phyloP scores from a whole-genome alignment of 2,113 vertebrate species.

The Diadophis punctatus region DNA sequence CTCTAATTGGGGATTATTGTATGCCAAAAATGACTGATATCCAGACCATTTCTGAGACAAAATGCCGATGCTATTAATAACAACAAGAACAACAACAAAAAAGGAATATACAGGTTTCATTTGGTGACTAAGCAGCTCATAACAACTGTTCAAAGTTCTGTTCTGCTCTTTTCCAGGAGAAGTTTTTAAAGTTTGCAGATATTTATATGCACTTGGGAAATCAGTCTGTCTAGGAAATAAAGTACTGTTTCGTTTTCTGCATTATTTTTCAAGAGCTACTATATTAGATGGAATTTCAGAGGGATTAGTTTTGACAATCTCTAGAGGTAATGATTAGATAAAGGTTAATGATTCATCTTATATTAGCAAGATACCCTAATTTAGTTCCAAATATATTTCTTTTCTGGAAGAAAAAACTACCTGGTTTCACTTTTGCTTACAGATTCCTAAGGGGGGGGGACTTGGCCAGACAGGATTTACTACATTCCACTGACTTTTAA shows the following conservation, averaged over 20 bases:
- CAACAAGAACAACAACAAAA: background rate
- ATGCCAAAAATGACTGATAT: background rate
- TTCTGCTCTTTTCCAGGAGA: conserved; percentile 17
- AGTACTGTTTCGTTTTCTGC: conserved; percentile 30
- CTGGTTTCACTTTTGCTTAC: conserved; percentile 16
- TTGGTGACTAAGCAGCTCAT: background rate
- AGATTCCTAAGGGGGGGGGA: conserved; percentile 33
- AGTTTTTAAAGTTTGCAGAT: conserved; percentile 14
- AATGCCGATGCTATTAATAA: background rate
- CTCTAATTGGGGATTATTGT: background rate
- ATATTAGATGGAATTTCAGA: conserved; percentile 54
- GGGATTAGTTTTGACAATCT: conserved; percentile 64
- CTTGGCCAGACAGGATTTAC: background rate
- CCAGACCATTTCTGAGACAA: background rate
- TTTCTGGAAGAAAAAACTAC: background rate
- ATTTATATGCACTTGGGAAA: conserved; percentile 28
- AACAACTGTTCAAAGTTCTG: conserved; percentile 24
- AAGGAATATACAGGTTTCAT: background rate
- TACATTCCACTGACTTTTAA: background rate
- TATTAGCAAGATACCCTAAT: conserved; percentile 45
- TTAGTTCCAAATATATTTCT: conserved; percentile 56
- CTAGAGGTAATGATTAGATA: conserved; percentile 59
- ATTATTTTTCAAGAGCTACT: conserved; percentile 52
- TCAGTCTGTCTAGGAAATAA: conserved; percentile 9
- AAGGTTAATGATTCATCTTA: conserved; percentile 63